A percentile compares a stretch with the other conserved stretches of the same genome.
Conservation (phyloP, 2,888 invertebrate genomes). For the Ectobius pallidus region DNA sequence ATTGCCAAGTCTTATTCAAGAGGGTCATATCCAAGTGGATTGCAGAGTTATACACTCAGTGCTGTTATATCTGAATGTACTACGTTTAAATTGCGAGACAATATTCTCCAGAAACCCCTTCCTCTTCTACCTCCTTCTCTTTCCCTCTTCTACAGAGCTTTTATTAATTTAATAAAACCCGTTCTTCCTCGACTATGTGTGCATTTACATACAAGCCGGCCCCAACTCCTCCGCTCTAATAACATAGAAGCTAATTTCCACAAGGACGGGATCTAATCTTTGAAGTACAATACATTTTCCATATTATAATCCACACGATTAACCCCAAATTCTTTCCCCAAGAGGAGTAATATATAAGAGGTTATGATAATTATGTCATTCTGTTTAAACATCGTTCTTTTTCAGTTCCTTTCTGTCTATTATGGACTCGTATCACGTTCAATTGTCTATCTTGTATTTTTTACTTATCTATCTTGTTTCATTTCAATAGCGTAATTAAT, state of each 20-base stretch:
- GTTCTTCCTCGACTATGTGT: not conserved
- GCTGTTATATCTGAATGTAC: slow-evolving; percentile 15
- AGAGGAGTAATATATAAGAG: too few species aligned
- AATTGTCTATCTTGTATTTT: too few species aligned
- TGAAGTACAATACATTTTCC: not conserved
- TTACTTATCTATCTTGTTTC: too few species aligned
- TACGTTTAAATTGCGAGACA: slow-evolving; percentile 15
- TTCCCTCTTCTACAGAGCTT: slow-evolving; percentile 13
- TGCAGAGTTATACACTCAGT: too few species aligned
- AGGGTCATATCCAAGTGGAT: too few species aligned
- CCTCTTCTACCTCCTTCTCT: not conserved
- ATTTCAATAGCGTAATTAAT: too few species aligned
- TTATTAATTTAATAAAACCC: slow-evolving; percentile 22
- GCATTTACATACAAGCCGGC: slow-evolving; percentile 14
- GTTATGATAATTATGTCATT: too few species aligned
- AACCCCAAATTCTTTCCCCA: not conserved
- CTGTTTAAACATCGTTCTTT: too few species aligned
- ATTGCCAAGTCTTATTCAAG: too few species aligned
- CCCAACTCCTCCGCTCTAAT: not conserved
- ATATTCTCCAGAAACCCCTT: slow-evolving; percentile 10
- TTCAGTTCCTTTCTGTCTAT: too few species aligned
- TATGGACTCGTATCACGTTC: too few species aligned
- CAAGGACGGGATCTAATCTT: slow-evolving; percentile 7
- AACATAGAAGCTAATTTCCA: slow-evolving; percentile 25
- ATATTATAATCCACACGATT: slow-evolving; percentile 5